phyloP scores from a whole-genome alignment of 2,797 vertebrate species.

The Simalia tracyae region DNA sequence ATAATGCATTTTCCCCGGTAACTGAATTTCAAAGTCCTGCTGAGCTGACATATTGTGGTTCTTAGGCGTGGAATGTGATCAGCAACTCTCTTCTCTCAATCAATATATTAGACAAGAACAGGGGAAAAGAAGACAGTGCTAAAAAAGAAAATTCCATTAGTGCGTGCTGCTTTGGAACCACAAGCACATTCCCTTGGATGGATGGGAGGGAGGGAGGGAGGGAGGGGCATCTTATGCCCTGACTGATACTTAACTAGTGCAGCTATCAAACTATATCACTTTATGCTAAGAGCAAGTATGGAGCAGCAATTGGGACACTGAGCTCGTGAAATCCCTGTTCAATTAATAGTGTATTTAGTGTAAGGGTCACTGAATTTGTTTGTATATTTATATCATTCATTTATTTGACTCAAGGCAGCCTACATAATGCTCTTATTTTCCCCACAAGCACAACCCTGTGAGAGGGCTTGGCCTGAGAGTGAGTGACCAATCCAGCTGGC shows the following conservation, averaged over 20 bases:
- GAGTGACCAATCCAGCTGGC: not conserved
- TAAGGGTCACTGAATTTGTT: not conserved
- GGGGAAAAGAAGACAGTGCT: not conserved
- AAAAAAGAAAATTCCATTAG: slow-evolving; percentile 13
- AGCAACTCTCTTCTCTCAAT: slow-evolving; percentile 15
- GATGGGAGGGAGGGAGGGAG: not conserved
- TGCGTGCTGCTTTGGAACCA: not conserved
- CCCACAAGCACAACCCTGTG: not conserved
- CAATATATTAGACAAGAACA: slow-evolving; percentile 30
- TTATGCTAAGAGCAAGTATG: not conserved
- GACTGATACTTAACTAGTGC: not conserved
- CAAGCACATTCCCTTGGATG: not conserved
- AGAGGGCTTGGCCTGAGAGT: not conserved
- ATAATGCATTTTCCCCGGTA: not conserved
- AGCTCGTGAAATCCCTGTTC: not conserved
- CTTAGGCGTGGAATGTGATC: not conserved
- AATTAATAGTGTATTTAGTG: not conserved
- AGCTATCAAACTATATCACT: not conserved
- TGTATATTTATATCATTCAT: not conserved
- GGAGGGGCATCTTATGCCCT: not conserved
- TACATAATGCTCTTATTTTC: not conserved
- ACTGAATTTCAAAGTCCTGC: slow-evolving; percentile 17
- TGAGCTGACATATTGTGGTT: slow-evolving; percentile 21
- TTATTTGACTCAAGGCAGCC: not conserved
- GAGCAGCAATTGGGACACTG: not conserved